phyloP scores from a whole-genome alignment of 64 coral and sea anemone genomes.

The Exaiptasia diaphana region DNA sequence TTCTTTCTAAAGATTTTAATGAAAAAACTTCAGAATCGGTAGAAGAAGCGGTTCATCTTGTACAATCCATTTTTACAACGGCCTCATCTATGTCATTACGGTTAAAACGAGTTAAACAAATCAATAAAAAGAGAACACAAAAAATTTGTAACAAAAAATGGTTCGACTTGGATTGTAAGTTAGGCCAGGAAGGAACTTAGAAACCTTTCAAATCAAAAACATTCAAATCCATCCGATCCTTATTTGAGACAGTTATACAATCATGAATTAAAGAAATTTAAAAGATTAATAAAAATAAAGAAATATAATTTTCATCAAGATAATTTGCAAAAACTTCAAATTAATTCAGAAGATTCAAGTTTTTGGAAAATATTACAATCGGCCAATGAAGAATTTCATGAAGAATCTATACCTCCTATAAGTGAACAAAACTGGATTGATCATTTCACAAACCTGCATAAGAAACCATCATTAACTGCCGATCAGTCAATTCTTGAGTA shows the following conservation, averaged over 20 bases:
- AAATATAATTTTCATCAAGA: slow-evolving; percentile 14
- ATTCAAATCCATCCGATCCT: slow-evolving; percentile 26
- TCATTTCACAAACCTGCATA: slow-evolving; percentile 2
- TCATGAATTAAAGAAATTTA: slow-evolving; percentile 14
- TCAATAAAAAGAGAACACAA: slow-evolving; percentile 31
- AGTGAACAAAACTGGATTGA: slow-evolving; percentile 22
- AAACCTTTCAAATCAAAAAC: slow-evolving; percentile 45
- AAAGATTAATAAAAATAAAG: slow-evolving; percentile 26
- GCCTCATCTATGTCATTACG: slow-evolving; percentile 35
- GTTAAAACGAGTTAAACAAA: not conserved
- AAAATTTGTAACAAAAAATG: slow-evolving; percentile 34
- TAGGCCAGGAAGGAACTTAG: slow-evolving; percentile 3
- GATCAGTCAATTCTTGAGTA: slow-evolving; percentile 2
- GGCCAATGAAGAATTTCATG: slow-evolving; percentile 12
- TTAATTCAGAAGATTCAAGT: slow-evolving; percentile 7
- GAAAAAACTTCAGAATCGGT: not conserved
- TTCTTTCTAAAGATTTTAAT: slow-evolving; percentile 15
- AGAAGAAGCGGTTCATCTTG: slow-evolving; percentile 18
- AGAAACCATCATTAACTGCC: not conserved
- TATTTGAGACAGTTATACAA: slow-evolving; percentile 22
- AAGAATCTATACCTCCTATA: not conserved
- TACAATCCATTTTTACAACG: slow-evolving; percentile 33
- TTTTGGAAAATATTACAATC: slow-evolving; percentile 46
- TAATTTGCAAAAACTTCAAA: slow-evolving; percentile 10
- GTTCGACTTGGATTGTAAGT: not conserved